Evolutionary conservation across 2,113 vertebrate species (phyloP).

Genomic region (Siphamia tubifer): DNA sequence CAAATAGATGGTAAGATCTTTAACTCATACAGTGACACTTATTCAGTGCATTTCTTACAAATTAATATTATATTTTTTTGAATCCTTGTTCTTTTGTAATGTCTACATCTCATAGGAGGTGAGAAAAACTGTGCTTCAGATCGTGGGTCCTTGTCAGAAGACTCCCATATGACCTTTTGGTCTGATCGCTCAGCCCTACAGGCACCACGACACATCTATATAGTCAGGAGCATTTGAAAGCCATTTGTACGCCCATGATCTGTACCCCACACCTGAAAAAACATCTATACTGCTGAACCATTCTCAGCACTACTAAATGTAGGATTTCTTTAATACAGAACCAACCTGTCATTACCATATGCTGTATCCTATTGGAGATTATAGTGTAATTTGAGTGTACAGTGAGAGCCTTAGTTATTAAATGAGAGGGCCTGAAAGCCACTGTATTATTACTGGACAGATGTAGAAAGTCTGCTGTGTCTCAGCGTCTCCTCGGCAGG

Average conservation of each 20-base stretch:
- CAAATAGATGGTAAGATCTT: too few species aligned
- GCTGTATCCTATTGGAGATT: not conserved
- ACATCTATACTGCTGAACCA: not conserved
- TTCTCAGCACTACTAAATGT: too few species aligned
- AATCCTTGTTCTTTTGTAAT: too few species aligned
- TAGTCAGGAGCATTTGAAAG: not conserved
- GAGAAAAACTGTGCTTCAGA: too few species aligned
- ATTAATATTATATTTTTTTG: too few species aligned
- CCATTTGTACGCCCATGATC: too few species aligned
- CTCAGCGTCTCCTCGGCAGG: not conserved
- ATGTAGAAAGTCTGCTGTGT: conserved; percentile 26
- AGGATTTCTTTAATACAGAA: not conserved
- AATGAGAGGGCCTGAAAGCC: not conserved
- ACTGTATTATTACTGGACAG: conserved; percentile 41
- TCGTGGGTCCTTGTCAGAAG: too few species aligned
- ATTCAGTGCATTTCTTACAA: too few species aligned
- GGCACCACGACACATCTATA: not conserved
- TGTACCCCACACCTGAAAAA: conserved; percentile 4
- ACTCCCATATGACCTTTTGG: too few species aligned
- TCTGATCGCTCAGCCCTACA: too few species aligned
- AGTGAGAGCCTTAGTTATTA: conserved; percentile 9
- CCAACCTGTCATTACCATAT: not conserved
- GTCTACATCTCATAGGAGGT: too few species aligned
- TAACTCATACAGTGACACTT: too few species aligned
- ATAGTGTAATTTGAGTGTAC: not conserved